Conservation (phyloP, 2,888 invertebrate genomes). For the Phytoseiulus persimilis region DNA sequence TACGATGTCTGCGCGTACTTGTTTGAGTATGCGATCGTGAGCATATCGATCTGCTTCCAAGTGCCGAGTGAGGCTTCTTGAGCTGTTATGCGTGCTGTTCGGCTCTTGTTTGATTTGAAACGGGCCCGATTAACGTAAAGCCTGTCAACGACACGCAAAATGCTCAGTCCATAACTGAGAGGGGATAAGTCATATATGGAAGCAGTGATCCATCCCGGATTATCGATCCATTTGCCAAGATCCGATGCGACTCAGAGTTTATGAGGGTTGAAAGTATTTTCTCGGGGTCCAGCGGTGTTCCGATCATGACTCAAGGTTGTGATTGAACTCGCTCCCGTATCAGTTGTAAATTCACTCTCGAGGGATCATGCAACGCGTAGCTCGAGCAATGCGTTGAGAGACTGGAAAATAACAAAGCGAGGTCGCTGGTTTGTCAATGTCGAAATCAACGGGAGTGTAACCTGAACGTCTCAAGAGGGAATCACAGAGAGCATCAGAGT, state of each 20-base stretch:
- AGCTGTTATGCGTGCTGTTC: not conserved
- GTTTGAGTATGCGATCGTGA: not conserved
- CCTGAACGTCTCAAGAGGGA: too few relatives aligned
- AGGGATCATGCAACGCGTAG: too few relatives aligned
- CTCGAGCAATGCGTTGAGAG: too few relatives aligned
- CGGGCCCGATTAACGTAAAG: not conserved
- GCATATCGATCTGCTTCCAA: not conserved
- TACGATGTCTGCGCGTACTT: not conserved
- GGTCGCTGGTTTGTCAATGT: too few relatives aligned
- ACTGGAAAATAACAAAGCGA: too few relatives aligned
- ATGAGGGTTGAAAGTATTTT: not conserved
- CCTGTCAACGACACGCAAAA: not conserved
- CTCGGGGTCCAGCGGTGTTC: not conserved
- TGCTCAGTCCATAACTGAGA: not conserved
- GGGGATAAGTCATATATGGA: not conserved
- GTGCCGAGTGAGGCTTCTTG: not conserved
- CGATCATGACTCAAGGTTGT: too few relatives aligned
- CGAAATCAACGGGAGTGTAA: too few relatives aligned
- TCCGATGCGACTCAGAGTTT: not conserved
- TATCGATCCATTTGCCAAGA: not conserved
- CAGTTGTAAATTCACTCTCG: too few relatives aligned
- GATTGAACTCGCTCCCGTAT: too few relatives aligned
- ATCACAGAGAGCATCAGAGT: too few relatives aligned
- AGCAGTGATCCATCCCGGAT: not conserved
- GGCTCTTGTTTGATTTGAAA: not conserved